Base-by-base conservation (phyloP, 1,140 invertebrate genomes). In the Cryptotermes secundus region DNA sequence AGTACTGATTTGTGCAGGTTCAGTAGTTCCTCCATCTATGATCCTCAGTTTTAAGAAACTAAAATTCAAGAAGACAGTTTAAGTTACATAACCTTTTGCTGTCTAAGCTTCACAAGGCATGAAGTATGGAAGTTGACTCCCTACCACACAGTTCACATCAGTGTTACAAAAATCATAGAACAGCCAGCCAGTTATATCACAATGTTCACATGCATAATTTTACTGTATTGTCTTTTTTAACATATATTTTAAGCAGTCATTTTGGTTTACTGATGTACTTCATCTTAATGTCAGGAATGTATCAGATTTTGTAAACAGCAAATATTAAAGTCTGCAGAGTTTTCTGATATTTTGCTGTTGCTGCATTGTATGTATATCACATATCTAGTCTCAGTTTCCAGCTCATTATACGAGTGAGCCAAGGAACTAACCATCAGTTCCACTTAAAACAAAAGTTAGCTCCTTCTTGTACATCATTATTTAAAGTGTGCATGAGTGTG, bases 251-350 rank as follows among this genome's bases (percentile, higher is more conserved):
- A 72, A 31, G 31, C 19, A 49, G 34, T 26, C 34, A 81, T 45
- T 81, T 35, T 36, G 9, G 24, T 81, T 38, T 22, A 81, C 34
- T 81, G 35, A 22, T 81, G 16, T 35, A 35, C 26, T 81, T 12
- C 3, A 36, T 81, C 34, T 35, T n/a, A 35, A 26, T 80, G n/a
- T 22, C 42, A 38, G 80, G 80, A 36, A 31, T 36, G 35, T 36
- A n/a, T 38, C 80, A 81, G 42, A 81, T 35, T 81, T 81, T 81
- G 26, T 24, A 22, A 38, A 35, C 42, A 81, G 42, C 42, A 45
- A 81, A n/a, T 72, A 31, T 72, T 72, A n/a, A 31, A 72, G n/a
- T 49, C 2, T 10, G n/a, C 31, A 31, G n/a, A n/a, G 26, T 31
- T 31, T 9, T n/a, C 59, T 14, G n/a, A 72, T 31, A n/a, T 72